Base-by-base conservation (phyloP, 2,888 invertebrate species). In the Mamestra brassicae region DNA sequence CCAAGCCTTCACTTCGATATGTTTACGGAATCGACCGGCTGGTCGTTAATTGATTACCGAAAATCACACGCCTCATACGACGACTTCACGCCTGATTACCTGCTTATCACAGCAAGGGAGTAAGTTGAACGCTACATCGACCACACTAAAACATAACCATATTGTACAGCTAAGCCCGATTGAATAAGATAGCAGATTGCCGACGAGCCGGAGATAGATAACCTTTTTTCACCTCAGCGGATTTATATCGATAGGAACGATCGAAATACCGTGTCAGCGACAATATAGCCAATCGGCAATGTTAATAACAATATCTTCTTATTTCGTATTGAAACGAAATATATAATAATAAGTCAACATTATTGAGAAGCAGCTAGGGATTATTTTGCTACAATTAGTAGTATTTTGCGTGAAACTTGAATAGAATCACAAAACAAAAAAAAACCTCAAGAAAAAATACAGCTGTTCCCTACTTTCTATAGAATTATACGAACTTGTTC, bases 191-290 rank as follows among this genome's bases (percentile, higher is more conserved):
- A 70, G 11, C 54, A 42, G 38, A 55, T 67, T 47, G 34, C 62
- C 63, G 47, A 76, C 52, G 47, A 78, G 38, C 52, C n/a, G 17
- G 57, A 4, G 15, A 58, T 58, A 54, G 76, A 64, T 78, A 60
- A 60, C 58, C 52, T 54, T 70, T 45, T 50, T 77, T 34, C 63
- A 52, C 36, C 52, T 60, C 71, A 36, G n/a, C 52, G 6, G 42
- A 70, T 66, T 45, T 38, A 63, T 52, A 78, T 52, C 78, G 70
- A 70, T 76, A 26, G 58, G 50, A 47, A 42, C 2, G 10, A 68
- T 62, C 52, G 67, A 36, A 57, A 69, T 57, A 57, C 45, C 3
- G 50, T 36, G 36, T 57, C 45, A 45, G 42, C 26, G 47, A n/a
- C 66, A 47, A 42, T 34, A 47, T 47, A 54, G 42, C 11, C 50